Conservation (phyloP, 2,113 vertebrate species). For the Odontophorus gujanensis region DNA sequence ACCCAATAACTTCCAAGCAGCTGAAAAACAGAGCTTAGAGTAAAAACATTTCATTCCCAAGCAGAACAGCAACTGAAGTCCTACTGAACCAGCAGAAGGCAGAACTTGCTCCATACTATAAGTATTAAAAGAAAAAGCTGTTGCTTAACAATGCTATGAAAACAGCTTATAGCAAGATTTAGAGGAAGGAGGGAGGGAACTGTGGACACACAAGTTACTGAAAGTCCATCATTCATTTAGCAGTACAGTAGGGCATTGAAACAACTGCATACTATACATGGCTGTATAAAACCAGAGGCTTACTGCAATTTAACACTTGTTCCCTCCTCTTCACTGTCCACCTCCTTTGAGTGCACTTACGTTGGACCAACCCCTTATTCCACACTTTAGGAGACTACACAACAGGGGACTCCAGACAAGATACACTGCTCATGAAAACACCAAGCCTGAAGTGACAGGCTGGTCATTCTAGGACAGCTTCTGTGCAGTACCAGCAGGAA, state of each 20-base stretch:
- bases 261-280: not conserved
- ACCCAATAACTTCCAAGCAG: not conserved
- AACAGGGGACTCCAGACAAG: not conserved
- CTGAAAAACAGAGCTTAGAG: not conserved
- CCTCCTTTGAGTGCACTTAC: not conserved
- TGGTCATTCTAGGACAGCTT: not conserved
- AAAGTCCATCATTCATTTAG: fast-evolving
- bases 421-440: not conserved
- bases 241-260: not conserved
- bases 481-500: not conserved
- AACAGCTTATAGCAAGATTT: not conserved
- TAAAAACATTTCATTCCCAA: not conserved
- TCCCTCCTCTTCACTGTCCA: not conserved
- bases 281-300: not conserved
- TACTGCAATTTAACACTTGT: not conserved
- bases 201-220: not conserved
- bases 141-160: not conserved
- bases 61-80: not conserved
- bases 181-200: not conserved
- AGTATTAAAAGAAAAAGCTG: not conserved
- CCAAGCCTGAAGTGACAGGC: not conserved
- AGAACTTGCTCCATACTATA: not conserved
- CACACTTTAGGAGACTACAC: not conserved
- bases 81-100: not conserved
- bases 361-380: not conserved